phyloP scores from a whole-genome alignment of 2,113 vertebrate genomes.

The Butastur rufipennis region DNA sequence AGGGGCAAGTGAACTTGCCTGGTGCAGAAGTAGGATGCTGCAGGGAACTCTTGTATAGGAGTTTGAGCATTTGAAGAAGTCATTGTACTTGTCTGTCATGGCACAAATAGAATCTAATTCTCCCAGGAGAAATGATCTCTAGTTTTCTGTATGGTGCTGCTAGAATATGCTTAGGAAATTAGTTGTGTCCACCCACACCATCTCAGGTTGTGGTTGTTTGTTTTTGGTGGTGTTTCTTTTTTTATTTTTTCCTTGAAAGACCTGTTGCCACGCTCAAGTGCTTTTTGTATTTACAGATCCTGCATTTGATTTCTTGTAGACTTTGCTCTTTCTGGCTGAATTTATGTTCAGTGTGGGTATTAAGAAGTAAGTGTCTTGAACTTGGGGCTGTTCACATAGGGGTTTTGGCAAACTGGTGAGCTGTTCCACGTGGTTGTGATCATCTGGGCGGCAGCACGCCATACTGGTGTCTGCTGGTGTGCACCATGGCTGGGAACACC shows the following conservation, averaged over 20 bases:
- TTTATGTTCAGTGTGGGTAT: not conserved
- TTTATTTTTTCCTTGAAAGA: not conserved
- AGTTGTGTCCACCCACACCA: not conserved
- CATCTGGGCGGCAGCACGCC: fast-evolving
- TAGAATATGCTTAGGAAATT: not conserved
- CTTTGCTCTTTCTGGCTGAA: not conserved
- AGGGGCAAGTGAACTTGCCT: not conserved
- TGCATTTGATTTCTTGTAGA: not conserved
- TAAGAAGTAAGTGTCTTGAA: not conserved
- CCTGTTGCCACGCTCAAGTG: not conserved
- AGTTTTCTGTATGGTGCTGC: not conserved
- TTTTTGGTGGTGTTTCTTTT: not conserved
- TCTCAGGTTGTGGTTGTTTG: not conserved
- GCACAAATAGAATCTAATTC: not conserved
- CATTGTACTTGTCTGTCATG: not conserved
- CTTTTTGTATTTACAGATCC: not conserved
- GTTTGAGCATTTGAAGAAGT: not conserved
- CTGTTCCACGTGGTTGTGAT: not conserved
- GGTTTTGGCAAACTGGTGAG: not conserved
- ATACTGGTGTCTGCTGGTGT: not conserved
- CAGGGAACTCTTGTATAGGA: not conserved
- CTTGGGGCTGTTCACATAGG: fast-evolving
- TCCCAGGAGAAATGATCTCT: not conserved
- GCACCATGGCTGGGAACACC: not conserved
- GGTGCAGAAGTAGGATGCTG: not conserved